A percentile compares a stretch with the other conserved stretches of the same genome.
Evolutionary conservation across 2,888 invertebrate species (phyloP).

Genomic region (Laspeyria flexula): DNA sequence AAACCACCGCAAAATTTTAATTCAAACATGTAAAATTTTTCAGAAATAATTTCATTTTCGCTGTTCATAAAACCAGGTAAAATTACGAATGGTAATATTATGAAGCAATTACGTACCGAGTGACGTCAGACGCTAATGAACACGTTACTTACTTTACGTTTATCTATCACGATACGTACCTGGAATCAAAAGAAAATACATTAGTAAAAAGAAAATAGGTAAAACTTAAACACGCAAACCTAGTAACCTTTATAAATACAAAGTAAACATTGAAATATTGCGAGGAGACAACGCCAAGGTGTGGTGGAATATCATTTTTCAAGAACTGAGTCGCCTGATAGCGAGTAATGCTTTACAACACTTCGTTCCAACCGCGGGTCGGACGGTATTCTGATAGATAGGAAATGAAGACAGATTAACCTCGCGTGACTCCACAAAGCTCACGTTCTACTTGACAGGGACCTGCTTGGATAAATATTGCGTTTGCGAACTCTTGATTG

Average conservation of each 20-base stretch:
- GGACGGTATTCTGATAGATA: slow-evolving; percentile 79
- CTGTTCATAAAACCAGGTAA: slow-evolving; percentile 29
- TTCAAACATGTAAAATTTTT: slow-evolving; percentile 41
- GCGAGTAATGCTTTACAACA: slow-evolving; percentile 75
- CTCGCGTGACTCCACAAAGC: slow-evolving; percentile 78
- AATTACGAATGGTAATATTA: slow-evolving; percentile 30
- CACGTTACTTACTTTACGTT: slow-evolving; percentile 35
- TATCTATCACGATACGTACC: slow-evolving; percentile 59
- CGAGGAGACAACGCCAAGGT: slow-evolving; percentile 72
- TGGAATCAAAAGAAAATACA: slow-evolving; percentile 69
- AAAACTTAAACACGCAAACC: slow-evolving; percentile 69
- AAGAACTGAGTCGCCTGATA: slow-evolving; percentile 77
- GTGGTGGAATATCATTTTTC: slow-evolving; percentile 84
- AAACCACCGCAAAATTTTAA: slow-evolving; percentile 48
- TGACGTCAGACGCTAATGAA: slow-evolving; percentile 39
- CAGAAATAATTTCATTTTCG: slow-evolving; percentile 43
- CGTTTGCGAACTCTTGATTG: slow-evolving; percentile 44
- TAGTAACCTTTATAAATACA: slow-evolving; percentile 73
- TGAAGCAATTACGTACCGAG: slow-evolving; percentile 11
- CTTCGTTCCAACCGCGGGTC: slow-evolving; percentile 61
- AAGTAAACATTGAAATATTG: slow-evolving; percentile 75
- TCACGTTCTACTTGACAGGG: slow-evolving; percentile 42
- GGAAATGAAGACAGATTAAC: slow-evolving; percentile 85
- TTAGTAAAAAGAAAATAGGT: slow-evolving; percentile 67
- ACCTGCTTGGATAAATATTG: slow-evolving; percentile 61